Evolutionary conservation across 2,888 invertebrate species (phyloP), one percentile per base, ranked within the genome.

Genomic region (Carterocephalus palaemon): DNA sequence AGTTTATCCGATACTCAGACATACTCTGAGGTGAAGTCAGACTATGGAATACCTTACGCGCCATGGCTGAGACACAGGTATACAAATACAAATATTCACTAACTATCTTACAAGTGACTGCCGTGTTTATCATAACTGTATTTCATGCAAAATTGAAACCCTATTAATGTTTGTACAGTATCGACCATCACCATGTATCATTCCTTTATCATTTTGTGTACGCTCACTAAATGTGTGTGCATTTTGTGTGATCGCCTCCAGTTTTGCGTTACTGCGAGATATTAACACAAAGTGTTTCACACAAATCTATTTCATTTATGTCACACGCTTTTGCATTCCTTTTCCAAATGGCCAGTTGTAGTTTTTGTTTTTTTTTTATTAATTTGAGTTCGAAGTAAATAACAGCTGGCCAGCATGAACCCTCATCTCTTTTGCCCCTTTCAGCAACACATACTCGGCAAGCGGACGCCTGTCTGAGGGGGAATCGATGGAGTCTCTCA

Each of bases 1-100:
- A 95, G 95, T 51, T 88, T 96, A 20, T 95, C 95, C 37, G 96
- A 96, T 64, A 94, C 94, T 1, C 94, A 94, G 73, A 92, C 92
- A 4, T 91, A 91, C 70, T 90, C 90, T 0, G 90, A 90, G 69
- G 90, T 90, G 7, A 90, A 90, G 57, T 93, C 94, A 23, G 94
- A 93, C 65, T 94, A 93, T 67, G 92, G 92, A 37, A 93, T 94
- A 64, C 93, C 93, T 0, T 95, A 95, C 68, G 92, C 93, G 10
- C 93, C 94, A 52, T 95, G 95, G 95, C 88, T 95, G 64, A 90
- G 95, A 70, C 95, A 95, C 78, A 95, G 95, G 90, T 90, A 81
- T n/a, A n/a, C n/a, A n/a, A 64, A 47, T 59, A 33, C 4, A 33
- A 8, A 57, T n/a, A n/a, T n/a, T n/a, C n/a, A 42, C 46, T 40